A percentile compares a stretch with the other conserved stretches of the same genome.
Conservation (phyloP, 2,797 vertebrate species). For the Anomalospiza imberbis region DNA sequence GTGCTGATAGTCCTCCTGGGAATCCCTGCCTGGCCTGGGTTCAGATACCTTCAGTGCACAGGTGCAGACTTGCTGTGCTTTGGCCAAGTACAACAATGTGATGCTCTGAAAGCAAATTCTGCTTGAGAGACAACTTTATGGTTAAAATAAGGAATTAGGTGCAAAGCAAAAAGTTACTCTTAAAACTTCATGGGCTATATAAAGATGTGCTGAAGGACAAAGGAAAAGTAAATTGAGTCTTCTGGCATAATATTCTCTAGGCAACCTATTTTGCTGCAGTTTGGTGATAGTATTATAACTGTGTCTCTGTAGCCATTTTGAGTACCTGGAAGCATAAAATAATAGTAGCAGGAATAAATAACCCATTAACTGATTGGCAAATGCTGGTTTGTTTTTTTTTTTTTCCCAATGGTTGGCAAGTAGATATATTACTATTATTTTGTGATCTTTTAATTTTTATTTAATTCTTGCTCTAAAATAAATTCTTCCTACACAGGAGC, state of each 20-base stretch:
- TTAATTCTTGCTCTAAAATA: background rate
- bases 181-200: background rate
- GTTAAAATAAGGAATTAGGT: background rate
- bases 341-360: background rate
- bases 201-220: background rate
- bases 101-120: background rate
- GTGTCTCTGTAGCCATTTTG: background rate
- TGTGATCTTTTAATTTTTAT: background rate
- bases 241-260: background rate
- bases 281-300: background rate
- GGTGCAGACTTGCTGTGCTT: background rate
- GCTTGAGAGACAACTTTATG: background rate
- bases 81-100: background rate
- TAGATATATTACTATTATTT: background rate
- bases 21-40: background rate
- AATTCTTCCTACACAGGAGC: background rate
- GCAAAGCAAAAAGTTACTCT: background rate
- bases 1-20: background rate
- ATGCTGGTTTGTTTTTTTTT: rapidly evolving
- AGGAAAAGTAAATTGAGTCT: background rate
- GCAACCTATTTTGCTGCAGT: background rate
- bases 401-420: background rate
- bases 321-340: background rate
- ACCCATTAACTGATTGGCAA: background rate
- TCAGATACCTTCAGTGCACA: background rate